Conservation (phyloP, 2,797 vertebrate genomes). For the Heliangelus exortis region DNA sequence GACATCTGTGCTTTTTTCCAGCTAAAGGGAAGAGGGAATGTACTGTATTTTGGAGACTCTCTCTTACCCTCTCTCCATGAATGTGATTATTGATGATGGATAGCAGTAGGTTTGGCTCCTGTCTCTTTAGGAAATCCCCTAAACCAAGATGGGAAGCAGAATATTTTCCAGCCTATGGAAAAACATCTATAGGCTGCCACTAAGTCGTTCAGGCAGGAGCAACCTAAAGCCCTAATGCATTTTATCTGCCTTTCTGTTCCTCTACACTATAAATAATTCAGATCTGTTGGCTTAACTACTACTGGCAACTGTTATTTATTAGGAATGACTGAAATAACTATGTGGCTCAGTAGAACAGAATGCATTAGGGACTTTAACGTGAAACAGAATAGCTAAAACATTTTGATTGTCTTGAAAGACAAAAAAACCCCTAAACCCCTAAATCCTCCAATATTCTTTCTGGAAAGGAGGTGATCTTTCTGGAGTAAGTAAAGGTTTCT, state of each 20-base stretch:
- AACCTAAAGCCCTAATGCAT: slow-evolving; percentile 49
- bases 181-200: slow-evolving; percentile 21
- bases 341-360: slow-evolving; percentile 62
- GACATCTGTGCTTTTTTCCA: neutral
- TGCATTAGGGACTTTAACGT: slow-evolving; percentile 40
- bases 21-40: neutral
- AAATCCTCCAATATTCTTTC: neutral
- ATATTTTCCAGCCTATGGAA: slow-evolving; percentile 27
- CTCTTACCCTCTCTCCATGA: neutral
- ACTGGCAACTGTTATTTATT: slow-evolving; percentile 70
- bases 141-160: neutral
- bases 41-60: neutral
- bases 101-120: neutral
- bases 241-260: slow-evolving; percentile 55
- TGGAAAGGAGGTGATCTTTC: neutral
- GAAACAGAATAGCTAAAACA: slow-evolving; percentile 48
- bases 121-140: slow-evolving; percentile 39
- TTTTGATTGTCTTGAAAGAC: slow-evolving; percentile 34
- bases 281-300: slow-evolving; percentile 71
- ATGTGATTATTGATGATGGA: slow-evolving; percentile 2
- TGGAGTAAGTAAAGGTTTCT: neutral
- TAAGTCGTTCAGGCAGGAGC: slow-evolving; percentile 19
- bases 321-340: slow-evolving; percentile 68
- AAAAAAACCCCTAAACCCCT: neutral
- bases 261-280: slow-evolving; percentile 70